phyloP scores from a whole-genome alignment of 2,888 invertebrate genomes.

The Venusia cambrica region DNA sequence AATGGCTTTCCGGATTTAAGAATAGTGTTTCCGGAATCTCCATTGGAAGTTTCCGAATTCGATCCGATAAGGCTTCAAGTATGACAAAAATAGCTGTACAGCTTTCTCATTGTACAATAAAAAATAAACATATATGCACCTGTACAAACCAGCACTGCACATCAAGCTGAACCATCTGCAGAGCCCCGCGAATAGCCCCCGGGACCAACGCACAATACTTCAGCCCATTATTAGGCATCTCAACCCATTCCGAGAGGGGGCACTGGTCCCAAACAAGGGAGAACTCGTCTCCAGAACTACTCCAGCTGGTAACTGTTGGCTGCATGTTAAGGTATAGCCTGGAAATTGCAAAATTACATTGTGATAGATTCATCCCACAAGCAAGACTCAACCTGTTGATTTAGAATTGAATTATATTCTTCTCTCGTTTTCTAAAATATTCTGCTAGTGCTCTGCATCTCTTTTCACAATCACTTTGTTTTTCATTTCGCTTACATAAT shows the following conservation, averaged over 20 bases:
- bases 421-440: too few species aligned
- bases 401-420: too few species aligned
- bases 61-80: too few species aligned
- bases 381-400: too few species aligned
- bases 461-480: too few species aligned
- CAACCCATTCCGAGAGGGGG: conserved; percentile 98
- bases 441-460: too few species aligned
- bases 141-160: conserved; percentile 96
- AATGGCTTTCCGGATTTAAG: too few species aligned
- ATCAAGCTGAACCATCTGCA: conserved; percentile 99
- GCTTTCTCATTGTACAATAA: too few species aligned
- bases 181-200: conserved; percentile 94
- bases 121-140: conserved; percentile 50
- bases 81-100: too few species aligned
- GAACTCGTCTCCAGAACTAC: conserved; percentile 96
- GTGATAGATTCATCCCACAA: not conserved
- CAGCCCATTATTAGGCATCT: conserved; percentile 91
- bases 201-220: conserved; percentile 96
- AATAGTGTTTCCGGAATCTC: too few species aligned
- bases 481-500: too few species aligned
- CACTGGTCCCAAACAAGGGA: conserved; percentile 97
- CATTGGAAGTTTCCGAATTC: too few species aligned
- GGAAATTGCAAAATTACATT: conserved; percentile 23
- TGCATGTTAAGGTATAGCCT: conserved; percentile 94
- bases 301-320: conserved; percentile 97